A percentile compares a stretch with the other conserved stretches of the same genome.
Conservation (phyloP, 2,113 vertebrate genomes). For the Neolamprologus modestus region DNA sequence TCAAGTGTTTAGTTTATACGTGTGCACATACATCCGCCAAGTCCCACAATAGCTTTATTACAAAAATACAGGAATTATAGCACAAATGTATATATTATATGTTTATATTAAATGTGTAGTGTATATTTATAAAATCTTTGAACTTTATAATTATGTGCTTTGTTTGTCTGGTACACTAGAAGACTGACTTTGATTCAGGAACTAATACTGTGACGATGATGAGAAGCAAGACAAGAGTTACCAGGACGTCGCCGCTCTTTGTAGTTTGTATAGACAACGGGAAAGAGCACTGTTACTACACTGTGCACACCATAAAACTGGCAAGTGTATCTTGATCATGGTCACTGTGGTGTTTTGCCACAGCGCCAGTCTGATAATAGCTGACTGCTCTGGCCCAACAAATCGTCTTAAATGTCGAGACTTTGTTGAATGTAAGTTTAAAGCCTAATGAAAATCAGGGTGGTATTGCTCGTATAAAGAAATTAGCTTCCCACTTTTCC, state of each 20-base stretch:
- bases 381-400: neutral
- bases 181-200: neutral
- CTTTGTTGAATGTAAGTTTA: neutral
- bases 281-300: neutral
- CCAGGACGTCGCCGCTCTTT: accelerated
- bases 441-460: neutral
- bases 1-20: neutral
- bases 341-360: neutral
- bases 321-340: neutral
- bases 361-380: neutral
- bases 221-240: neutral
- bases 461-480: neutral
- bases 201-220: neutral
- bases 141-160: neutral
- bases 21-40: neutral
- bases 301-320: neutral
- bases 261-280: neutral
- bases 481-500: neutral
- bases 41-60: neutral
- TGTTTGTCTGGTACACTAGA: neutral
- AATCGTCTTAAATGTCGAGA: neutral
- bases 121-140: neutral
- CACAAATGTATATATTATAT: neutral
- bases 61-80: neutral
- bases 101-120: neutral